phyloP scores from a whole-genome alignment of 2,888 invertebrate species.

The Meghimatium bilineatum region DNA sequence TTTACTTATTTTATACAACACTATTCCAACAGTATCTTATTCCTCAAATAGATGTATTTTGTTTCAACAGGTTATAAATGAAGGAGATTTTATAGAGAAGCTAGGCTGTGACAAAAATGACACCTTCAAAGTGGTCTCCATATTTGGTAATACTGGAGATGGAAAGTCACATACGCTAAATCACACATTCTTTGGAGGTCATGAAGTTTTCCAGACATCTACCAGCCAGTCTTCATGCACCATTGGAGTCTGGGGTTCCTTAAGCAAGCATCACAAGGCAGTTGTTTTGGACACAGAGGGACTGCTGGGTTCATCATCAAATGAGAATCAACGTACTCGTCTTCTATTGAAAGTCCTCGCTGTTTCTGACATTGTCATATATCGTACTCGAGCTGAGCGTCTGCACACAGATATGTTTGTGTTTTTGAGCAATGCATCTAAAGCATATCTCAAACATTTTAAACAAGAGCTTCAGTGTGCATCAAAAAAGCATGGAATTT shows the following conservation, averaged over 20 bases:
- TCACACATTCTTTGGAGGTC: slow-evolving; percentile 83
- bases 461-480: slow-evolving; percentile 78
- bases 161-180: slow-evolving; percentile 89
- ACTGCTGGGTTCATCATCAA: slow-evolving; percentile 81
- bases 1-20: background rate
- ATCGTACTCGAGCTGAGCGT: slow-evolving; percentile 86
- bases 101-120: slow-evolving; percentile 72
- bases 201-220: slow-evolving; percentile 83
- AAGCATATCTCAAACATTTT: slow-evolving; percentile 86
- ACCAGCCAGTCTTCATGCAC: slow-evolving; percentile 85
- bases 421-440: slow-evolving; percentile 87
- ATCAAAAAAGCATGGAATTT: slow-evolving; percentile 77
- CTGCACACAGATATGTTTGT: slow-evolving; percentile 85
- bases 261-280: slow-evolving; percentile 82
- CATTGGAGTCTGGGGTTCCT: slow-evolving; percentile 87
- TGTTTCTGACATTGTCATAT: slow-evolving; percentile 88
- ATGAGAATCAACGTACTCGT: slow-evolving; percentile 83
- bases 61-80: slow-evolving; percentile 68
- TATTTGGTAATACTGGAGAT: slow-evolving; percentile 90
- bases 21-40: background rate
- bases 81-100: slow-evolving; percentile 73
- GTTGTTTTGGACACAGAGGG: slow-evolving; percentile 89
- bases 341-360: slow-evolving; percentile 88
- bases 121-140: slow-evolving; percentile 86
- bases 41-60: slow-evolving; percentile 4